A percentile compares a stretch with the other conserved stretches of the same genome.
These are phyloP conservation scores for Ophioderma brevispina DNA, from an alignment of 35 echinoderm and acorn worm species.

Conservation along the genomic window DNA sequence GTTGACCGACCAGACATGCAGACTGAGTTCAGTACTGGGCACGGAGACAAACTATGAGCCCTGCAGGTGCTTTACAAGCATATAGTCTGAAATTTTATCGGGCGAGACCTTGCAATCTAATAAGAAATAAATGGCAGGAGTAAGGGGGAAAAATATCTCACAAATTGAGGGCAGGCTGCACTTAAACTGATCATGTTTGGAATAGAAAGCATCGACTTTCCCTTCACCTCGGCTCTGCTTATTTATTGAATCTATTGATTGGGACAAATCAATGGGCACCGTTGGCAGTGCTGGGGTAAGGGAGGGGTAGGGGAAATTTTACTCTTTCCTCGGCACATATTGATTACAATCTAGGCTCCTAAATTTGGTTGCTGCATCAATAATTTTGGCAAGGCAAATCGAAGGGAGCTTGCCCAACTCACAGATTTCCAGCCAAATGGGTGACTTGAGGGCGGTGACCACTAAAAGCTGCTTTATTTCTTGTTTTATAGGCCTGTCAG, in stretches of 20 bases:
- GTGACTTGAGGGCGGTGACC: not conserved
- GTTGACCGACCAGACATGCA: not conserved
- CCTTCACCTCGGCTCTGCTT: not conserved
- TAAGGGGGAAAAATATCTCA: not conserved
- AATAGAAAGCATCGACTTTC: not conserved
- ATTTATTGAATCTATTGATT: conserved; percentile 3
- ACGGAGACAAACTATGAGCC: not conserved
- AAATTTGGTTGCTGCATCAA: not conserved
- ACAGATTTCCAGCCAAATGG: not conserved
- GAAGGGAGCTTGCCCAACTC: not conserved
- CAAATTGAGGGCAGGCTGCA: not conserved
- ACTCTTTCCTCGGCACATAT: not conserved
- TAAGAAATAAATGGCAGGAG: not conserved
- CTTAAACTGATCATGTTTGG: not conserved
- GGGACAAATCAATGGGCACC: not conserved
- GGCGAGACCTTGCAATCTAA: not conserved
- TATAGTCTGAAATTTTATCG: not conserved
- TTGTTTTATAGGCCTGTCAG: not conserved
- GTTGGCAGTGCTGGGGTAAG: not conserved
- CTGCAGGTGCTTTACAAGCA: not conserved
- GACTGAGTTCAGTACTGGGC: not conserved
- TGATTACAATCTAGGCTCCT: conserved; percentile 9
- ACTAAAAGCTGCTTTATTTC: not conserved
- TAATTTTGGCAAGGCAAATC: not conserved
- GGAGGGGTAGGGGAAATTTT: not conserved